Base-by-base conservation (phyloP, 1,140 invertebrate genomes). In the Diorhabda elongata region DNA sequence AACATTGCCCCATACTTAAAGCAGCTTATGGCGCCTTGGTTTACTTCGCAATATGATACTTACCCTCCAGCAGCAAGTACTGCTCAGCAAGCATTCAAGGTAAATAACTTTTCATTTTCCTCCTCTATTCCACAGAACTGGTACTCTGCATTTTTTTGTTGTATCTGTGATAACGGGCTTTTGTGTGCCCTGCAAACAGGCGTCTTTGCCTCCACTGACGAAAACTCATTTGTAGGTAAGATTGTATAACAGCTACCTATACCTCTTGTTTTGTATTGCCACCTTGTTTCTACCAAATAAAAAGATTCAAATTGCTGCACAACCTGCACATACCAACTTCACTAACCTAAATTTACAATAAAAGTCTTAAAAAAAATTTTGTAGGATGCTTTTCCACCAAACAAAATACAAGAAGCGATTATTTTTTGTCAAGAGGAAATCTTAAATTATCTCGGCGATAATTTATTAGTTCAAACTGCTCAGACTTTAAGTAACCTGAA, bases 1-100 rank as follows among this genome's bases (percentile, higher is more conserved):
- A 87, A 89, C 76, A 83, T 96, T 61, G 94, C 92, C 3, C 89
- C 90, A 1, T 87, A 90, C 80, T 83, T 96, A 1, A 93, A 92
- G 76, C 85, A 87, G 74, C 73, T 96, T 3, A 87, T 91, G 70
- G 89, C 90, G 6, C 81, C 86, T 26, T 93, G 92, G 91, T 86
- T 95, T 71, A 85, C 90, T 3, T 88, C 90, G 26, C 91, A 92
- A 76, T 92, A 88, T 82, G 95, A 97, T 76, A 88, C 87, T 5
- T 92, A 94, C 82, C 85, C 91, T 7, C 91, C 91, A 3, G 92
- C 92, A 11, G 90, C 92, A 4, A 86, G 86, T 70, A 87, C 89
- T 69, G 94, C 94, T 26, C 82, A 77, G 26, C 82, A 84, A 73
- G 86, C 90, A n/a, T 94, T 92, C 72, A 83, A 86, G 76, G 87